Evolutionary conservation across 1,140 invertebrate species (phyloP).

Genomic region (Oreohelix idahoensis): DNA sequence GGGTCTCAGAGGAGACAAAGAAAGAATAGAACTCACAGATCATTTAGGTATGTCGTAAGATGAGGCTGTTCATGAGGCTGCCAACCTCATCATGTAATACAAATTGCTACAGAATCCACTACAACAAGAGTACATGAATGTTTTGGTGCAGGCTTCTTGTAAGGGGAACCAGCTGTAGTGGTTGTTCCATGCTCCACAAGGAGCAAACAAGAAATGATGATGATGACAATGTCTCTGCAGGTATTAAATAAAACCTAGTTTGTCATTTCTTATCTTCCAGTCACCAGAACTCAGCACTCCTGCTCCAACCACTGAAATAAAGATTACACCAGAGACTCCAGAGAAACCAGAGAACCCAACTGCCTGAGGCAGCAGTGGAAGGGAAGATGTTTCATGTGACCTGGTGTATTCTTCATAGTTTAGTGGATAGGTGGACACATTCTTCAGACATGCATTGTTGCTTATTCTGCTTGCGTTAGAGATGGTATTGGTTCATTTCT

Average conservation of each 20-base stretch:
- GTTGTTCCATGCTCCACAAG: no score
- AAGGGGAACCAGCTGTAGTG: no score
- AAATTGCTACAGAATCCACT: no score
- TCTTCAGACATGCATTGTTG: conserved; percentile 9
- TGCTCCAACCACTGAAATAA: conserved; percentile 16
- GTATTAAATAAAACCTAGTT: neutral
- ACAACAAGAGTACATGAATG: no score
- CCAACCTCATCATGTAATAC: no score
- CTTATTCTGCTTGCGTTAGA: neutral
- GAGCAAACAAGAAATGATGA: no score
- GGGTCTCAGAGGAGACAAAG: no score
- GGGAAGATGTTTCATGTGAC: neutral
- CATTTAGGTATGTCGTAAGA: no score
- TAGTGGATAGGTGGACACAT: neutral
- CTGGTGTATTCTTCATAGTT: neutral
- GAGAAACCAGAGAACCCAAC: conserved; percentile 23
- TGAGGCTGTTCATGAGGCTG: no score
- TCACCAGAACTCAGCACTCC: neutral
- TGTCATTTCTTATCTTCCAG: neutral
- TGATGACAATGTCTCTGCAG: no score
- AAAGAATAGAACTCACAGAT: no score
- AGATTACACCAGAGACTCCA: conserved; percentile 29
- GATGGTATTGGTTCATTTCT: neutral
- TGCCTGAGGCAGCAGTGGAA: neutral
- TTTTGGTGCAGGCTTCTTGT: no score